These are phyloP conservation scores for Xanthorhoe spadicearia DNA, from an alignment of 2,888 invertebrate species.

Conservation along the genomic window DNA sequence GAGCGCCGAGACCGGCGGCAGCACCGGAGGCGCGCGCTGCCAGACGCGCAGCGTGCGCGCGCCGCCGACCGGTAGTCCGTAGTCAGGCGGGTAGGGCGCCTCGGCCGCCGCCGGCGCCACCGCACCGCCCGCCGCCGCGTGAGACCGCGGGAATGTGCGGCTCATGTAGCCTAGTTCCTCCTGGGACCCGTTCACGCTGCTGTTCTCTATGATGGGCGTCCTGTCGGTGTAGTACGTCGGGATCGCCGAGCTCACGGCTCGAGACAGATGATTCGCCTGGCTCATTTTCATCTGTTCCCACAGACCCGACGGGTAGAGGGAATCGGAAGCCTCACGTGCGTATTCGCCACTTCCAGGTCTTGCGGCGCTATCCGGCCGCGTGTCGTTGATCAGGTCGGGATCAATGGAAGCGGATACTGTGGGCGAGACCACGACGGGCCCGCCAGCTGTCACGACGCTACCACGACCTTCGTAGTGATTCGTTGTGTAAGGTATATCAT, in stretches of 20 bases:
- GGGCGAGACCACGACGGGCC: constrained; percentile 89
- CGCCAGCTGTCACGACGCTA: constrained; percentile 86
- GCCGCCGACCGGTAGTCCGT: constrained; percentile 89
- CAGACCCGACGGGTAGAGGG: constrained; percentile 91
- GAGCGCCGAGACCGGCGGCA: constrained; percentile 93
- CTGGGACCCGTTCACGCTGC: constrained; percentile 84
- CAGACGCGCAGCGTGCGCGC: constrained; percentile 93
- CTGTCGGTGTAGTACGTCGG: constrained; percentile 88
- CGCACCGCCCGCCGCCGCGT: constrained; percentile 62
- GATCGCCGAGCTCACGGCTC: constrained; percentile 84
- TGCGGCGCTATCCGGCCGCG: constrained; percentile 85
- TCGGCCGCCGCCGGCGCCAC: constrained; percentile 76
- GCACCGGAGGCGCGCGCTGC: constrained; percentile 94
- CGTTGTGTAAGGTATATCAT: constrained; percentile 88
- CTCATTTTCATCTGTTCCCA: constrained; percentile 88
- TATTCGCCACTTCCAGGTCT: constrained; percentile 91
- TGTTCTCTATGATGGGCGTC: constrained; percentile 89
- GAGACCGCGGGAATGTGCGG: constrained; percentile 86
- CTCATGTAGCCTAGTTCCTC: constrained; percentile 86
- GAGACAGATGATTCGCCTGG: constrained; percentile 83
- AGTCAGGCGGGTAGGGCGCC: constrained; percentile 89
- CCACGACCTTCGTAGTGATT: constrained; percentile 89
- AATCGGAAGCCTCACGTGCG: constrained; percentile 89
- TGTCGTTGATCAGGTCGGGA: constrained; percentile 94
- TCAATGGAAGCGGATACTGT: constrained; percentile 91